Evolutionary conservation across 2,797 vertebrate genomes (phyloP).

Genomic region (Nannoperca australis): DNA sequence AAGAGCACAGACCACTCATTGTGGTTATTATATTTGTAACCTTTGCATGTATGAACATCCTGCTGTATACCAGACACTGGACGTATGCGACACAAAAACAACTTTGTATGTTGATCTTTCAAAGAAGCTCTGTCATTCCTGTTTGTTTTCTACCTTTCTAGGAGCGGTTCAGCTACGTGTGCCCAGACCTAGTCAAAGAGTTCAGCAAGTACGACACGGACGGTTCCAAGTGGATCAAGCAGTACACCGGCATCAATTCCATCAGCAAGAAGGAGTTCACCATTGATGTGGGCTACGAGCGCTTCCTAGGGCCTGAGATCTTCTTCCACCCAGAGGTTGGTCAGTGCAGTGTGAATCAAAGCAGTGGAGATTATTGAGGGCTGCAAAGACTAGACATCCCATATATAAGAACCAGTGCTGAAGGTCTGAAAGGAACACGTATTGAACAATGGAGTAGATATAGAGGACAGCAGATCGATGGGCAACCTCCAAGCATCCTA

Average conservation of each 20-base stretch:
- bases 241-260: slow-evolving; percentile 96
- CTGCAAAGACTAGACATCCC: too few relatives aligned
- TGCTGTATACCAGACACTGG: too few relatives aligned
- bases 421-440: not conserved
- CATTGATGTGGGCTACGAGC: slow-evolving; percentile 97
- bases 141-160: not conserved
- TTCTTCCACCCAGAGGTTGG: slow-evolving; percentile 98
- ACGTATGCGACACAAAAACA: not conserved
- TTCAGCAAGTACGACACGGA: slow-evolving; percentile 98
- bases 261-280: slow-evolving; percentile 98
- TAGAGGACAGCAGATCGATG: not conserved
- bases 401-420: rapidly evolving
- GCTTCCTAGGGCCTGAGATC: slow-evolving; percentile 97
- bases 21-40: too few relatives aligned
- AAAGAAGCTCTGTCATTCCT: not conserved
- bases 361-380: not conserved
- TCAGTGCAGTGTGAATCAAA: slow-evolving; percentile 2
- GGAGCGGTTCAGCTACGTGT: slow-evolving; percentile 98
- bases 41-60: too few relatives aligned
- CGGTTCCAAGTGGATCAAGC: slow-evolving; percentile 97
- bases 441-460: not conserved
- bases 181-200: slow-evolving; percentile 98
- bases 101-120: not conserved
- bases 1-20: too few relatives aligned
- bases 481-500: not conserved